Percentiles rank a stretch among this genome's conserved stretches.
phyloP scores from a whole-genome alignment of 2,797 vertebrate species.

The Melanotaenia boesemani region DNA sequence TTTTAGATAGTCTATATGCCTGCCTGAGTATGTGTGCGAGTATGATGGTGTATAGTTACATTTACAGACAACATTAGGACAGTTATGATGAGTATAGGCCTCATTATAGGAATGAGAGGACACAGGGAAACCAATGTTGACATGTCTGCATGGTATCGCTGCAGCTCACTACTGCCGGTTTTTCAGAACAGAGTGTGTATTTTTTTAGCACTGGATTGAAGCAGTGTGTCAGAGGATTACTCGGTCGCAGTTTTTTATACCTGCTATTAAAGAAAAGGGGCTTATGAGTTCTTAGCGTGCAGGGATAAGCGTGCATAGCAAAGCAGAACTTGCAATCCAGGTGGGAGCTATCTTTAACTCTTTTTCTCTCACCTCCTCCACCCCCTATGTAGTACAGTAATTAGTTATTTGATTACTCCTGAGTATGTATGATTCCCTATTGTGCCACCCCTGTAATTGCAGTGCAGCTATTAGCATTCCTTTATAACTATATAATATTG shows the following conservation, averaged over 20 bases:
- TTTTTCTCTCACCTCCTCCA: conserved; percentile 27
- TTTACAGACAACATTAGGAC: conserved; percentile 53
- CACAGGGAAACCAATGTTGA: conserved; percentile 18
- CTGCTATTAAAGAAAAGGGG: conserved; percentile 41
- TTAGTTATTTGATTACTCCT: conserved; percentile 53
- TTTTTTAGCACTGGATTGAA: conserved; percentile 52
- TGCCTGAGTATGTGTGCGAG: conserved; percentile 36
- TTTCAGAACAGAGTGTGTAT: conserved; percentile 35
- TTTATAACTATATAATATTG: conserved; percentile 60
- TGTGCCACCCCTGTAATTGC: conserved; percentile 54
- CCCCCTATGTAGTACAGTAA: conserved; percentile 43
- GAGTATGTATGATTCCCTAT: conserved; percentile 50
- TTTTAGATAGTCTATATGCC: conserved; percentile 46
- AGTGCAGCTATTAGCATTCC: conserved; percentile 54
- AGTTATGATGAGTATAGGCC: conserved; percentile 20
- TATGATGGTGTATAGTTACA: conserved; percentile 49
- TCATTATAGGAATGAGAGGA: conserved; percentile 22
- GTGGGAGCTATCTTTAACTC: conserved; percentile 26
- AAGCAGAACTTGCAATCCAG: conserved; percentile 14
- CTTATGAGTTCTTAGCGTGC: conserved; percentile 23
- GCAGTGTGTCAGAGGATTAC: conserved; percentile 34
- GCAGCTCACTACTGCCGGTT: conserved; percentile 46
- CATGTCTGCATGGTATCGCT: conserved; percentile 36
- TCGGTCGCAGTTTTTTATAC: conserved; percentile 28
- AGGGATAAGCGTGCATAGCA: conserved; percentile 30